Conservation (phyloP, 2,797 vertebrate genomes). For the Manis javanica region DNA sequence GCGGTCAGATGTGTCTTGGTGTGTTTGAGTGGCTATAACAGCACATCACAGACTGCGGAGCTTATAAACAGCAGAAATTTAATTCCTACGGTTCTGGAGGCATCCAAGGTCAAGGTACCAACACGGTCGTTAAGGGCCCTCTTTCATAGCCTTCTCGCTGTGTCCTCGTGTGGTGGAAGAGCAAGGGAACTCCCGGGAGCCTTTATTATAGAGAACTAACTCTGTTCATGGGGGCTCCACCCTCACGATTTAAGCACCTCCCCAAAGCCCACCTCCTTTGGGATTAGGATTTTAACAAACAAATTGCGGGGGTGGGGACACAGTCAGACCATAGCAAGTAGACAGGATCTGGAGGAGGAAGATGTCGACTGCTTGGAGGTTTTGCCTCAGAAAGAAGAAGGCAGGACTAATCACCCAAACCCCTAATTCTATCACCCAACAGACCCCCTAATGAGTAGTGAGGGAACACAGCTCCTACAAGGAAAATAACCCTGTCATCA, state of each 20-base stretch:
- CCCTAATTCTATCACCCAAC: background rate
- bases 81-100: background rate
- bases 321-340: background rate
- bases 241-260: background rate
- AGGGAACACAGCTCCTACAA: background rate
- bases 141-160: background rate
- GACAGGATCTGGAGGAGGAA: background rate
- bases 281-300: background rate
- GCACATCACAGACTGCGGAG: background rate
- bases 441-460: background rate
- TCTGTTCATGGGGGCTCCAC: background rate
- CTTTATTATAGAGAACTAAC: too few relatives aligned
- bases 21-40: background rate
- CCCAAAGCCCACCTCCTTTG: background rate
- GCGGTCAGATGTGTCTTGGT: background rate
- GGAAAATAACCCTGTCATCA: background rate
- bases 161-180: background rate
- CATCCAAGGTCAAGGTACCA: background rate
- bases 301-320: too few relatives aligned
- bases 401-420: background rate
- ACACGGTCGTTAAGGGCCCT: rapidly evolving
- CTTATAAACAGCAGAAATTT: background rate
- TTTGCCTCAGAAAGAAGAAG: background rate
- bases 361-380: background rate
- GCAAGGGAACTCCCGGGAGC: too few relatives aligned